A percentile compares a stretch with the other conserved stretches of the same genome.
These are phyloP conservation scores for Hymenopus coronatus DNA, from an alignment of 2,888 invertebrate genomes.

Conservation along the genomic window DNA sequence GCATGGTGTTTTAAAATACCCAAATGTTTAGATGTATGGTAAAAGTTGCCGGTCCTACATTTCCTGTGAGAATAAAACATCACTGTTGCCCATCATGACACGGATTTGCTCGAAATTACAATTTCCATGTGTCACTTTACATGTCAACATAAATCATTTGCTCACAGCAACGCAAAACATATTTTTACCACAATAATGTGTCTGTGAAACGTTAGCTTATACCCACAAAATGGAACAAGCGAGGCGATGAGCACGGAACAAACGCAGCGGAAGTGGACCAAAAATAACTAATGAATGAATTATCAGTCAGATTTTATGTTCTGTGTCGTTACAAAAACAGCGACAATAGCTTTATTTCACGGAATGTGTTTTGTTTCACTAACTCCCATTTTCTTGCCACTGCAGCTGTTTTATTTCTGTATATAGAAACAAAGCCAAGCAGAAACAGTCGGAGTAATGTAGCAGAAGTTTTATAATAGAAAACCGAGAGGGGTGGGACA, in stretches of 20 bases:
- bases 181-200: neutral
- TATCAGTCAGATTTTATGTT: neutral
- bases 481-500: no score
- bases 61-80: neutral
- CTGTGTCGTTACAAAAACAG: neutral
- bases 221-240: neutral
- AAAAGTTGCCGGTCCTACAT: neutral
- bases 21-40: neutral
- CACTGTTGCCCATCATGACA: neutral
- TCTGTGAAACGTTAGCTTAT: neutral
- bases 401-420: no score
- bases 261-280: neutral
- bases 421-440: no score
- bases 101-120: neutral
- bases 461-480: no score
- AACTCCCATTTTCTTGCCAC: neutral
- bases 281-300: neutral
- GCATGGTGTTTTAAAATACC: neutral
- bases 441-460: no score
- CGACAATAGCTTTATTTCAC: neutral
- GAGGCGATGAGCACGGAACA: neutral
- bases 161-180: neutral
- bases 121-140: neutral
- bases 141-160: neutral
- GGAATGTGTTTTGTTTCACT: neutral